Evolutionary conservation across 2,888 invertebrate species (phyloP).

Genomic region (Drosophila ezoana): DNA sequence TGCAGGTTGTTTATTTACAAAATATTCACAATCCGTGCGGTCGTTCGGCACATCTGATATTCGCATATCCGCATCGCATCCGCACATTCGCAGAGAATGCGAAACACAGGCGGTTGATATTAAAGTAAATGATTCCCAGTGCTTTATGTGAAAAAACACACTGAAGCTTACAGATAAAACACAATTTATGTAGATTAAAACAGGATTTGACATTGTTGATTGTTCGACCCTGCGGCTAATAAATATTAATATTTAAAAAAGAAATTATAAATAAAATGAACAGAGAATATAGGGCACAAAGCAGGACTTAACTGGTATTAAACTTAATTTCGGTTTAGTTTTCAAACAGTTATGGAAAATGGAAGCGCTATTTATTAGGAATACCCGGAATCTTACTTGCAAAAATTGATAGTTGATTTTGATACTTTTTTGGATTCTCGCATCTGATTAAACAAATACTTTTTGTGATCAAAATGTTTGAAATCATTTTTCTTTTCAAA

Average conservation of each 20-base stretch:
- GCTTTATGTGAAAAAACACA: background rate
- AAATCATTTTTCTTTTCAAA: no score
- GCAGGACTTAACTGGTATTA: background rate
- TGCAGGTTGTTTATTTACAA: slow-evolving; percentile 10
- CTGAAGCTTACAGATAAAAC: background rate
- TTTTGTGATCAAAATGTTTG: no score
- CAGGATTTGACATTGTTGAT: no score
- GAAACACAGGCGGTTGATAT: background rate
- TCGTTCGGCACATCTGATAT: background rate
- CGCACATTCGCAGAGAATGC: background rate
- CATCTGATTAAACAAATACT: no score
- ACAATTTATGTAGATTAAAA: background rate
- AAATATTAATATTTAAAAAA: background rate
- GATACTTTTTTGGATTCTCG: no score
- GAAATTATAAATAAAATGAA: background rate
- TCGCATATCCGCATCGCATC: background rate
- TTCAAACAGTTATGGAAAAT: no score
- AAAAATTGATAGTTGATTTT: no score
- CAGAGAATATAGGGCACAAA: background rate
- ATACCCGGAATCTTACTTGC: no score
- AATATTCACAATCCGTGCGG: slow-evolving; percentile 8
- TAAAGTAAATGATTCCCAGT: background rate
- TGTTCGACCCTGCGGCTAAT: no score
- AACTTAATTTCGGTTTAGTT: no score
- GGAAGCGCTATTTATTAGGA: no score